Conservation (phyloP, 2,797 vertebrate genomes). For the Artibeus jamaicensis region DNA sequence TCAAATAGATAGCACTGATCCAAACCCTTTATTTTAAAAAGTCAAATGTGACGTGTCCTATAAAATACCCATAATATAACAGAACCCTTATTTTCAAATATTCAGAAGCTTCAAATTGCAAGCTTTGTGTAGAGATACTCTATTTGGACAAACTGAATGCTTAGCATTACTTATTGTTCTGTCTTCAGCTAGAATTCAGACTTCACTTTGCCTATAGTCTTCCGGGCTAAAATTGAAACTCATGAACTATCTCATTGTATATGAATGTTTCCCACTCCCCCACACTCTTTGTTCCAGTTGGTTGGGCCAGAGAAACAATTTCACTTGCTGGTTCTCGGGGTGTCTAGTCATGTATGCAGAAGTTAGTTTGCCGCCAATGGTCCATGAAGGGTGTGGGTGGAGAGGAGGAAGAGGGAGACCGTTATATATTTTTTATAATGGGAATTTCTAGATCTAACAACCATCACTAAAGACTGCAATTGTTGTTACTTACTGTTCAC, state of each 20-base stretch:
- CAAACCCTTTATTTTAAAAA: conserved; percentile 24
- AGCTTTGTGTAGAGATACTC: neutral
- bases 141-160: conserved; percentile 8
- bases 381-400: conserved; percentile 86
- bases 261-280: conserved; percentile 65
- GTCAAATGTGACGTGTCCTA: neutral
- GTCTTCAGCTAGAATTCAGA: conserved; percentile 64
- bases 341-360: conserved; percentile 87
- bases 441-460: conserved; percentile 73
- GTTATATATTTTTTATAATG: conserved; percentile 21
- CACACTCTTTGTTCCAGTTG: conserved; percentile 81
- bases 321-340: conserved; percentile 86
- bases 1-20: neutral
- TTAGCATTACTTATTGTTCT: conserved; percentile 60
- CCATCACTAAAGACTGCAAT: conserved; percentile 81
- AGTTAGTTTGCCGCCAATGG: conserved; percentile 91
- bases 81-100: neutral
- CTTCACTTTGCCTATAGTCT: conserved; percentile 67
- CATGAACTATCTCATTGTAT: conserved; percentile 77
- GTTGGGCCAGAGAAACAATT: conserved; percentile 85
- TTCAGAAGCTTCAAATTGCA: conserved; percentile 10
- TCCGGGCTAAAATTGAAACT: conserved; percentile 77
- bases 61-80: neutral
- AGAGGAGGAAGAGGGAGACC: conserved; percentile 71
- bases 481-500: conserved; percentile 83